Conservation (phyloP, 2,797 vertebrate genomes). For the Adrianichthys oophorus region DNA sequence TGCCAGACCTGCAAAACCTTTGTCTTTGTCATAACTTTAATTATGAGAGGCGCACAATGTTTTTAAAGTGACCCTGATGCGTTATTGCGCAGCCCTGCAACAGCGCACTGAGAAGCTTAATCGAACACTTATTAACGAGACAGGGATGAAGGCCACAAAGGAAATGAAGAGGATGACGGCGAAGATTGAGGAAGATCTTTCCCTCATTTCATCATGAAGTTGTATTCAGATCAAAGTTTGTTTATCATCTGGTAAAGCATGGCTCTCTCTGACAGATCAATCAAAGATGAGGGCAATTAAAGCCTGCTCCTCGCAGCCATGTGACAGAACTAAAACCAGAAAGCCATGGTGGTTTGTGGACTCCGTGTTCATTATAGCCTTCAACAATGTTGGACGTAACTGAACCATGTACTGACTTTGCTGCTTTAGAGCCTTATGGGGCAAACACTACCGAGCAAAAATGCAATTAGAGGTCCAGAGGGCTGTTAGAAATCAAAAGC, state of each 20-base stretch:
- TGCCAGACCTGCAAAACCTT: constrained; percentile 46
- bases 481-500: constrained; percentile 6
- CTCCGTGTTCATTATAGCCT: constrained; percentile 15
- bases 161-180: constrained; percentile 1
- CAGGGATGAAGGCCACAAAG: constrained; percentile 28
- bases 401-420: constrained; percentile 12
- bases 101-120: constrained; percentile 39
- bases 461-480: neutral
- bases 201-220: constrained; percentile 12
- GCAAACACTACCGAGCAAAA: neutral
- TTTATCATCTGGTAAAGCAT: neutral
- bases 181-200: neutral
- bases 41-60: constrained; percentile 50
- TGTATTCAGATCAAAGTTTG: constrained; percentile 10
- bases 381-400: neutral
- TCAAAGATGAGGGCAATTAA: neutral
- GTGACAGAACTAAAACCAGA: neutral
- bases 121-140: constrained; percentile 49
- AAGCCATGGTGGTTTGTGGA: neutral
- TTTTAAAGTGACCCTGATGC: constrained; percentile 56
- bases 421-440: constrained; percentile 5
- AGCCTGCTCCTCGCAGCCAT: neutral
- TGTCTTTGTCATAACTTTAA: constrained; percentile 56
- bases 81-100: constrained; percentile 42
- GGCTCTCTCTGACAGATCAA: neutral